Evolutionary conservation across 92 coral and sea anemone genomes (phyloP).

Genomic region (Meandrina meandrites): DNA sequence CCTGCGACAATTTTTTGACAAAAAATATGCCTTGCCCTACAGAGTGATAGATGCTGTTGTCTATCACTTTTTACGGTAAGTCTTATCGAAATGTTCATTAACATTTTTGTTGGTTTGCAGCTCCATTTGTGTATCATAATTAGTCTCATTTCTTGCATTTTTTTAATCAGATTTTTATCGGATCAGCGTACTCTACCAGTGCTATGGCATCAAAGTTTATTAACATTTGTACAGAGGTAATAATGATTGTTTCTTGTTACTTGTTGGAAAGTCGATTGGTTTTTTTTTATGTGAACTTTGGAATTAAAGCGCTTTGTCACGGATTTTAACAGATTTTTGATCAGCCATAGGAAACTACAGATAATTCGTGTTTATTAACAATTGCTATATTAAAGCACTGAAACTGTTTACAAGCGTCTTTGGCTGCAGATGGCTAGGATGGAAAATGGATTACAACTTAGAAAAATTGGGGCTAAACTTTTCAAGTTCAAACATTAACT

Average conservation of each 20-base stretch:
- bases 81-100: neutral
- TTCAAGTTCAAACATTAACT: no score
- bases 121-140: neutral
- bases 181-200: conserved; percentile 92
- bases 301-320: no score
- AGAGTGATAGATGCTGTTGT: conserved; percentile 96
- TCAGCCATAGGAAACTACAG: no score
- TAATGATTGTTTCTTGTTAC: no score
- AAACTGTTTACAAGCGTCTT: no score
- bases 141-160: neutral
- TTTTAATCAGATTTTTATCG: conserved; percentile 37
- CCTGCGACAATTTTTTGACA: conserved; percentile 86
- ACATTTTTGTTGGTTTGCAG: neutral
- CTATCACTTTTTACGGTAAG: conserved; percentile 91
- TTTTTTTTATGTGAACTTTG: neutral
- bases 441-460: no score
- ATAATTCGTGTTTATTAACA: no score
- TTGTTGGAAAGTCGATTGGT: no score
- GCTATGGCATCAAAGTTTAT: conserved; percentile 93
- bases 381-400: no score
- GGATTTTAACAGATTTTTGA: no score
- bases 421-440: no score
- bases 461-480: no score
- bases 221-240: conserved; percentile 95
- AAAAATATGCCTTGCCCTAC: conserved; percentile 95